phyloP scores from a whole-genome alignment of 2,113 vertebrate species.

The Anarhynchus alexandrinus region DNA sequence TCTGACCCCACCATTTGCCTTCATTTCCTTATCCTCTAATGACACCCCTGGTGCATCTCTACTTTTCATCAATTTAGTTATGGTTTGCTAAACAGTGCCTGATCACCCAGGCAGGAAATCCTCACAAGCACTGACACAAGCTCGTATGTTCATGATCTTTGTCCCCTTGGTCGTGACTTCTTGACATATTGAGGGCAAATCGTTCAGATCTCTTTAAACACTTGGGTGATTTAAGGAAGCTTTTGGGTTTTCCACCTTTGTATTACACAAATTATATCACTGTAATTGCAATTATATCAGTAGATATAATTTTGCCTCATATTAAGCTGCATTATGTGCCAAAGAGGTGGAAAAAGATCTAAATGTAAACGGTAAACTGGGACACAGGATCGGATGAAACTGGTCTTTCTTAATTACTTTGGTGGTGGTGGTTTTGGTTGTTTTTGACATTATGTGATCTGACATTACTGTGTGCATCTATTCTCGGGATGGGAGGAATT shows the following conservation, averaged over 20 bases:
- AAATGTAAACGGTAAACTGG: neutral
- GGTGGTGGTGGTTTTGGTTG: neutral
- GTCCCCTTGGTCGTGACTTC: neutral
- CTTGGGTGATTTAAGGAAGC: neutral
- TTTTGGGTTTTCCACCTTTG: neutral
- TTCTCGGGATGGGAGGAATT: neutral
- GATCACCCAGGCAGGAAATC: neutral
- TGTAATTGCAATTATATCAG: neutral
- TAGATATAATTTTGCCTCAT: neutral
- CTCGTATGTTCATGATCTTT: rapidly evolving
- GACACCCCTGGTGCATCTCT: neutral
- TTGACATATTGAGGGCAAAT: neutral
- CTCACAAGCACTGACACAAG: rapidly evolving
- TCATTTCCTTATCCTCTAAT: neutral
- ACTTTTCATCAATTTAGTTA: neutral
- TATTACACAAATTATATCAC: neutral
- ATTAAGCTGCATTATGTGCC: neutral
- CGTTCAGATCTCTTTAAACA: neutral
- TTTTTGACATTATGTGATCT: neutral
- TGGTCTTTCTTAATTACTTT: neutral
- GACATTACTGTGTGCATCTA: neutral
- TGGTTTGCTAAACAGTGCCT: neutral
- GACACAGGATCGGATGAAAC: neutral
- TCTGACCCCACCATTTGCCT: neutral
- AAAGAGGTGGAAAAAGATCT: neutral